Base-by-base conservation (phyloP, 2,888 invertebrate genomes). In the Adineta ricciae region DNA sequence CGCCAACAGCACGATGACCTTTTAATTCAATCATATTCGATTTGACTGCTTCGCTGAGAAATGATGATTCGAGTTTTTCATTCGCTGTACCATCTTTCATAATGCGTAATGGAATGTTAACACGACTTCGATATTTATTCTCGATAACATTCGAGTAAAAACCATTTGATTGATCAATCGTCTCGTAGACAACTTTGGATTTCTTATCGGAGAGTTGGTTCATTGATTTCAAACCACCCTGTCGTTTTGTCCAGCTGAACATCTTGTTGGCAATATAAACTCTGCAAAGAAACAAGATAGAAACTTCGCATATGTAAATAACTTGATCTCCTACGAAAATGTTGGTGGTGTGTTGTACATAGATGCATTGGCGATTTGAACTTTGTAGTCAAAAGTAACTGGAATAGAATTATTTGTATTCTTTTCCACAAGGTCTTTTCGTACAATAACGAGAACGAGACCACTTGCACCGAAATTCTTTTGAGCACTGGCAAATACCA, bases 381-480 rank as follows among this genome's bases (percentile, higher is more conserved):
- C 91, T 36, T 94, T 93, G 92, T 96, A 99, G 90, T 96, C 94
- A 82, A 97, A 92, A 83, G 98, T 92, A 0, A 94, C 93, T 0
- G 97, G 97, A n/a, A 41, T 78, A 87, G 96, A 96, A 83, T 93
- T 92, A 21, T 93, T 93, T 73, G 88, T 83, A n/a, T 89, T 89
- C 83, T 89, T 88, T 32, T 64, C 64, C 54, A 99, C 91, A 7
- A 99, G 92, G 90, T 99, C 97, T 87, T 97, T 95, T 85, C 97
- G 92, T 0, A 97, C 93, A 86, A 99, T 97, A 4, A 96, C 95
- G n/a, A 98, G 91, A 0, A 95, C 96, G 0, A 96, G 94, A 24
- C 98, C 98, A 5, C 97, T 93, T 27, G 96, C 95, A 0, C 98
- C 98, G 87, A 97, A 94, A 91, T 99, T 99, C 92, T 99, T 99